Conservation (phyloP, 1,140 invertebrate species). For the Coptotermes formosanus region DNA sequence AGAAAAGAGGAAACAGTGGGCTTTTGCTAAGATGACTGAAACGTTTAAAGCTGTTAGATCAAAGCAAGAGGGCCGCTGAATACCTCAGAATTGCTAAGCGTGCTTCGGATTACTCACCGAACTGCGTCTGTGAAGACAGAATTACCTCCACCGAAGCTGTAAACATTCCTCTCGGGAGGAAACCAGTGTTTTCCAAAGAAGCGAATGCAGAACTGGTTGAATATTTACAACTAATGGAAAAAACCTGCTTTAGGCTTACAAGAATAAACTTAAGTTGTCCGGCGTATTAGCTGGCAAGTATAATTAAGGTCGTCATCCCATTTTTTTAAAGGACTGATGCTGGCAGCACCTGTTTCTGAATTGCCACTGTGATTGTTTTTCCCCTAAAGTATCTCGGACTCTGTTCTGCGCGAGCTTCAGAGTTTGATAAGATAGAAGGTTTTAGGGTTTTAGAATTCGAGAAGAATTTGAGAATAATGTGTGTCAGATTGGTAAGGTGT, state of each 20-base stretch:
- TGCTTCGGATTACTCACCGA: background rate
- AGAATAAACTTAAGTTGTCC: background rate
- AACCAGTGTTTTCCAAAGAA: constrained; percentile 10
- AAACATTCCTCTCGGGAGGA: background rate
- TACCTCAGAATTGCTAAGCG: too few relatives aligned
- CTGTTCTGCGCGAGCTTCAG: too few relatives aligned
- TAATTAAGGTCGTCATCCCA: background rate
- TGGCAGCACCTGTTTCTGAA: too few relatives aligned
- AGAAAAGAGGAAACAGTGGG: background rate
- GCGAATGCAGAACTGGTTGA: background rate
- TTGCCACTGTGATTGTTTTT: too few relatives aligned
- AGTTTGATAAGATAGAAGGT: too few relatives aligned
- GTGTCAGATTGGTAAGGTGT: too few relatives aligned
- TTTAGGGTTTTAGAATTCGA: too few relatives aligned
- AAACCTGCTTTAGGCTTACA: background rate
- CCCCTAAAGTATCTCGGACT: too few relatives aligned
- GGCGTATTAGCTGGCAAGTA: background rate
- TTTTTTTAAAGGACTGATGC: background rate
- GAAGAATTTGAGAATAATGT: too few relatives aligned
- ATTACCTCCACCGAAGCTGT: background rate
- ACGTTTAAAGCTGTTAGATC: background rate
- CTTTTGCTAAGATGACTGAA: background rate
- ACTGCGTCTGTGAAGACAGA: background rate
- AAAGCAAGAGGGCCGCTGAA: background rate
- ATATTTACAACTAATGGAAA: background rate